Base-by-base conservation (phyloP, 2,113 vertebrate genomes). In the Petaurus breviceps region DNA sequence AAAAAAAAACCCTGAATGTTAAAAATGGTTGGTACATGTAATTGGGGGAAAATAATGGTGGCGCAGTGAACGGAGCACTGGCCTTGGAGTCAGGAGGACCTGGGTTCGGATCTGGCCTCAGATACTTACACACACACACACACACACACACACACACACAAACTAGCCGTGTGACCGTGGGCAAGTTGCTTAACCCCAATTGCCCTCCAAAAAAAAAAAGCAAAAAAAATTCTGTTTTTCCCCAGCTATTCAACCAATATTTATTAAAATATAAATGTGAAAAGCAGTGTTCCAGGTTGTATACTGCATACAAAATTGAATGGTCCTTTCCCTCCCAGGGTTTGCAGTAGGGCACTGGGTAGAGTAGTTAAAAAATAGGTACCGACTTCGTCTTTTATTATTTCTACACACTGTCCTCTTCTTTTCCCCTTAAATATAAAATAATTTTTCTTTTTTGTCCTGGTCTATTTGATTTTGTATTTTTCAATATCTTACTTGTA, bases 401-500 rank as follows among this genome's bases (percentile, higher is more conserved):
- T 84, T 84, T 43, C 37, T 0, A 43, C 2, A 2, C 19, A 84
- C 2, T 84, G n/a, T 43, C 68, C 68, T 77, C 31, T n/a, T 77
- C 37, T 43, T 43, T 43, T 95, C 96, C 95, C 16, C 54, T 97
- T 97, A 96, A 92, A 53, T 95, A 57, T 94, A 96, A 28, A 95
- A 94, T 93, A 51, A 89, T 94, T 97, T 97, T 93, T 95, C 57
- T 95, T 97, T 97, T 97, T 96, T 92, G 94, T 90, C 97, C 52
- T 0, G 93, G 61, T 97, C 46, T 95, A 93, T 96, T 95, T 93
- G 52, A 92, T 97, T 91, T 68, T 95, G 47, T 93, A 50, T 97
- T 97, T 96, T 92, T 51, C 97, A 96, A 96, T 94, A 97, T 92
- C 97, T 97, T 91, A 51, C 90, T 97, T 91, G 93, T 90, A 95